A percentile compares a stretch with the other conserved stretches of the same genome.
These are phyloP conservation scores for Rhyacophila brunnea DNA, from an alignment of 1,140 invertebrate genomes.

Conservation along the genomic window DNA sequence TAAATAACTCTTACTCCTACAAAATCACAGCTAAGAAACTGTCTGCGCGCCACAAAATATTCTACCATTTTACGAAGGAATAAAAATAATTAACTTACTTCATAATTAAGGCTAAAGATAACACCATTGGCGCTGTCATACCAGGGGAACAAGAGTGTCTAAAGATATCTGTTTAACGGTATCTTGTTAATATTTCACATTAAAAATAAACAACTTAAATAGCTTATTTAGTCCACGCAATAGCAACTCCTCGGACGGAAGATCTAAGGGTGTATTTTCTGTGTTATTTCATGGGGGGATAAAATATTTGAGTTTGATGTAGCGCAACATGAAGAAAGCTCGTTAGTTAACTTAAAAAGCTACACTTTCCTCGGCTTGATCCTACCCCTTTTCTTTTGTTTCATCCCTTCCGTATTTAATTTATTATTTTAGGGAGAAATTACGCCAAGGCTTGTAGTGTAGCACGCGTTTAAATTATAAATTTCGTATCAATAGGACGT, in stretches of 20 bases:
- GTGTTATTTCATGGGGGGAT: not conserved
- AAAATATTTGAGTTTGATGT: not conserved
- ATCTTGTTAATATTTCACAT: slow-evolving; percentile 29
- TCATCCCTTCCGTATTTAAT: slow-evolving; percentile 28
- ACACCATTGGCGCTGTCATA: slow-evolving; percentile 27
- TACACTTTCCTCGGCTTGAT: slow-evolving; percentile 30
- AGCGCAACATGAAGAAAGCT: slow-evolving; percentile 31
- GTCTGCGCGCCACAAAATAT: not conserved
- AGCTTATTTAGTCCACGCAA: not conserved
- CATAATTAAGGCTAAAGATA: slow-evolving; percentile 35
- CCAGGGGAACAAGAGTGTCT: slow-evolving; percentile 14
- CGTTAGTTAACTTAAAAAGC: slow-evolving; percentile 36
- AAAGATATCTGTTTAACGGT: slow-evolving; percentile 31
- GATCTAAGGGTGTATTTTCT: slow-evolving; percentile 6
- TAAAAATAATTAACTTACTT: slow-evolving; percentile 36
- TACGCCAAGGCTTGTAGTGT: not conserved
- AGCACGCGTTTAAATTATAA: slow-evolving; percentile 16
- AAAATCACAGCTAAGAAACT: slow-evolving; percentile 6
- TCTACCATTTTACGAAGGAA: slow-evolving; percentile 11
- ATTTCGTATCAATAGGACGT: slow-evolving; percentile 25
- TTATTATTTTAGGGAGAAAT: slow-evolving; percentile 33
- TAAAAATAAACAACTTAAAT: not conserved
- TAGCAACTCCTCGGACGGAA: not conserved
- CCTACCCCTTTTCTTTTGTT: slow-evolving; percentile 36
- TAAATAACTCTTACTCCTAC: not conserved